phyloP scores from a whole-genome alignment of 2,113 vertebrate species.

The Ardeotis arabs region DNA sequence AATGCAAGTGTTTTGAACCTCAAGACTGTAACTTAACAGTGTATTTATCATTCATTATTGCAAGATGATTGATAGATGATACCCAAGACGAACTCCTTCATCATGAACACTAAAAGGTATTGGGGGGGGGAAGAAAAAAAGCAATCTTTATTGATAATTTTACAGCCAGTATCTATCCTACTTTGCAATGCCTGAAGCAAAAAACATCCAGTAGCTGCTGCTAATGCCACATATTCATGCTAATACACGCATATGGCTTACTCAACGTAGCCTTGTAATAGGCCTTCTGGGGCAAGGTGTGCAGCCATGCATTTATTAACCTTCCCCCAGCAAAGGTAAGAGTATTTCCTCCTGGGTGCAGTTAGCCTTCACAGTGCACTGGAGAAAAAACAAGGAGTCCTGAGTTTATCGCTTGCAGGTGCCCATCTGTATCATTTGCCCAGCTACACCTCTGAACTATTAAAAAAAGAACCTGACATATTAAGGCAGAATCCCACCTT shows the following conservation, averaged over 20 bases:
- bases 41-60: not conserved
- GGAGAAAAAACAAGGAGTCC: not conserved
- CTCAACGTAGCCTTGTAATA: constrained; percentile 22
- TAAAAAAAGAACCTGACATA: not conserved
- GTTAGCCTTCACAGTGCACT: not conserved
- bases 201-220: constrained; percentile 11
- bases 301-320: constrained; percentile 41
- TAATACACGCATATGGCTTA: not conserved
- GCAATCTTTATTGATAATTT: not conserved
- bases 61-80: not conserved
- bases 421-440: not conserved
- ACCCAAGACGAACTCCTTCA: not conserved
- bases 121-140: not conserved
- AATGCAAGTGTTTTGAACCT: not conserved
- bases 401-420: not conserved
- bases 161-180: constrained; percentile 1
- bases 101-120: not conserved
- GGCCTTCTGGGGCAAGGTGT: constrained; percentile 38
- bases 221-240: constrained; percentile 30
- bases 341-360: not conserved
- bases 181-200: not conserved
- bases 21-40: not conserved
- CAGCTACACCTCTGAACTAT: not conserved
- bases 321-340: not conserved
- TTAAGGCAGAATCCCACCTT: not conserved